Conservation (phyloP, 2,113 vertebrate species). For the Stercorarius parasiticus region DNA sequence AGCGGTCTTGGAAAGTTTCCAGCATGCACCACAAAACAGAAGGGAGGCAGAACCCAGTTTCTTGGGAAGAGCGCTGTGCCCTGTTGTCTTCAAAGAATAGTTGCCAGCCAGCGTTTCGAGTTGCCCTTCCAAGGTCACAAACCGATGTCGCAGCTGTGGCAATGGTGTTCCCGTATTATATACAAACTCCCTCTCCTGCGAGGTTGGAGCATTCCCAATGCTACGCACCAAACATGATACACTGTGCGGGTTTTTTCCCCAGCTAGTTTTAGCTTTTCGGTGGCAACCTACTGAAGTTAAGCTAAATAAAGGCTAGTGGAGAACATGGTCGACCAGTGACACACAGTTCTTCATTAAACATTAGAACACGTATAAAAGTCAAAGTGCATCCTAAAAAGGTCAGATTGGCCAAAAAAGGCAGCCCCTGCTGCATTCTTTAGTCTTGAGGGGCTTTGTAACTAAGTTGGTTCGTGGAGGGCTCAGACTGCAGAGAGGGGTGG, state of each 20-base stretch:
- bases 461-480: background rate
- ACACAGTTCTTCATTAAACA: background rate
- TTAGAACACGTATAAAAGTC: background rate
- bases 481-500: background rate
- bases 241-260: fast-evolving
- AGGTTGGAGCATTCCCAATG: background rate
- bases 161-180: background rate
- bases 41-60: background rate
- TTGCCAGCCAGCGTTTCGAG: background rate
- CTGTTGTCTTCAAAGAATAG: background rate
- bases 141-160: too few relatives aligned
- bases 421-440: background rate
- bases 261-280: background rate
- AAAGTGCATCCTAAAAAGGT: background rate
- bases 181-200: background rate
- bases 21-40: background rate
- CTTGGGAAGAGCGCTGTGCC: background rate
- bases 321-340: background rate
- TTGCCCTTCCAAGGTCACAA: background rate
- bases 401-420: background rate
- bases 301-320: background rate
- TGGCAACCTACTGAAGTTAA: background rate
- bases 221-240: background rate
- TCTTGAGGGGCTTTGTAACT: background rate
- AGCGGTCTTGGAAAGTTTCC: background rate